phyloP scores from a whole-genome alignment of 2,888 invertebrate species.

The Volucella bombylans region DNA sequence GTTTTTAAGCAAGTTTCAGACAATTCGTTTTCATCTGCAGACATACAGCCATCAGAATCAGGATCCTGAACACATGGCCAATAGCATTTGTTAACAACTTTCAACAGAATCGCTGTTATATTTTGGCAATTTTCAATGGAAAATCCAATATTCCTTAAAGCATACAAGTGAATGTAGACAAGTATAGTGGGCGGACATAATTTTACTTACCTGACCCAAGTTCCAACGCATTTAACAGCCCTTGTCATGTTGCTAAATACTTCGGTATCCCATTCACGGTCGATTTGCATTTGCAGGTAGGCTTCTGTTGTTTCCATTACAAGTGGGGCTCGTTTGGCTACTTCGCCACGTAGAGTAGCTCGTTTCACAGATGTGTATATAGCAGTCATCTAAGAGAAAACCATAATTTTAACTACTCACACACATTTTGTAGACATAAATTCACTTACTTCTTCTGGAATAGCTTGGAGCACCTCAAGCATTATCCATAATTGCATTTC shows the following conservation, averaged over 20 bases:
- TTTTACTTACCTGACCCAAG: constrained; percentile 85
- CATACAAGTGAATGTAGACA: not conserved
- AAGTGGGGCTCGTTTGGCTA: constrained; percentile 79
- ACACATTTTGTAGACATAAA: constrained; percentile 14
- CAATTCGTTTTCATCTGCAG: constrained; percentile 84
- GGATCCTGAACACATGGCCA: constrained; percentile 82
- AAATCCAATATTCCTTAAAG: constrained; percentile 79
- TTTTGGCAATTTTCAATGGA: constrained; percentile 81
- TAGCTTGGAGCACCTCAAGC: constrained; percentile 91
- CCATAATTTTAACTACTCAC: not conserved
- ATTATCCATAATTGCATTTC: constrained; percentile 87
- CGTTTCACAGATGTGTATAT: constrained; percentile 81
- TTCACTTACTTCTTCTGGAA: constrained; percentile 91
- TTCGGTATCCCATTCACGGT: constrained; percentile 80
- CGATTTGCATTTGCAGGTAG: constrained; percentile 79
- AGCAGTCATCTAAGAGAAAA: constrained; percentile 77
- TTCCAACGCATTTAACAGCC: constrained; percentile 84
- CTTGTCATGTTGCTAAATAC: constrained; percentile 84
- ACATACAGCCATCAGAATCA: constrained; percentile 83
- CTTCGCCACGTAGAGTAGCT: constrained; percentile 79
- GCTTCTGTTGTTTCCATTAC: constrained; percentile 80
- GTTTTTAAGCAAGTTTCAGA: constrained; percentile 86
- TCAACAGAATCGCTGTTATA: constrained; percentile 81
- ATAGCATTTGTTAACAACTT: constrained; percentile 82
- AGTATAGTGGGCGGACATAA: too few species aligned